Conservation (phyloP, 2,797 vertebrate genomes). For the Tangara arthus region DNA sequence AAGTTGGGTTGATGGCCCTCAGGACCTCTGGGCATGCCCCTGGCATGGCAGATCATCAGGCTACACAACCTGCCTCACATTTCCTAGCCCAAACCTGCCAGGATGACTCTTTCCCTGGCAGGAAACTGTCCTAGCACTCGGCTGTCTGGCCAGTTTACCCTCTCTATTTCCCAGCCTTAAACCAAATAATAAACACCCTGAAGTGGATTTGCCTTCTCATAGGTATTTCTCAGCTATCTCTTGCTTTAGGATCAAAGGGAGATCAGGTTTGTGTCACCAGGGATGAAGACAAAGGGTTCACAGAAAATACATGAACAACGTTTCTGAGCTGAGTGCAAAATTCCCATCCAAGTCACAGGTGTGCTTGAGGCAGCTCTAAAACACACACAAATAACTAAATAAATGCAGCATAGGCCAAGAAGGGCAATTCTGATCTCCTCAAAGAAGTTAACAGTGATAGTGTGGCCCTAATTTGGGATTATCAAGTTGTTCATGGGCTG, state of each 20-base stretch:
- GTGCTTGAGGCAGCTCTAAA: neutral
- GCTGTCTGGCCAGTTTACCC: neutral
- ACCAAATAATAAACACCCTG: neutral
- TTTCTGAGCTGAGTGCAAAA: neutral
- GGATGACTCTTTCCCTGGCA: neutral
- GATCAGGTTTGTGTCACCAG: neutral
- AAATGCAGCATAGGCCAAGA: neutral
- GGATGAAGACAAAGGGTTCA: neutral
- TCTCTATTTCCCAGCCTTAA: neutral
- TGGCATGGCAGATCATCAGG: neutral
- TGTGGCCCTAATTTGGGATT: neutral
- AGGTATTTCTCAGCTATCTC: neutral
- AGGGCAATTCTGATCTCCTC: neutral
- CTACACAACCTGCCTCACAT: neutral
- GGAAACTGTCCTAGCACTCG: neutral
- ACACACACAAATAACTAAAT: neutral
- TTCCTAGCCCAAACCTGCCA: neutral
- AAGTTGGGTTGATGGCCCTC: neutral
- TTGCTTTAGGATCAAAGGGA: neutral
- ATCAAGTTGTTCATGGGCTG: no score
- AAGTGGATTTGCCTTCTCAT: neutral
- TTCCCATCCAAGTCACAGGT: neutral
- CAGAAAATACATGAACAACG: neutral
- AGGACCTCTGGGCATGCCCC: neutral
- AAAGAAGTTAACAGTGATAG: neutral